Conservation (phyloP, 1,140 invertebrate species). For the Lordiphosa clarofinis region DNA sequence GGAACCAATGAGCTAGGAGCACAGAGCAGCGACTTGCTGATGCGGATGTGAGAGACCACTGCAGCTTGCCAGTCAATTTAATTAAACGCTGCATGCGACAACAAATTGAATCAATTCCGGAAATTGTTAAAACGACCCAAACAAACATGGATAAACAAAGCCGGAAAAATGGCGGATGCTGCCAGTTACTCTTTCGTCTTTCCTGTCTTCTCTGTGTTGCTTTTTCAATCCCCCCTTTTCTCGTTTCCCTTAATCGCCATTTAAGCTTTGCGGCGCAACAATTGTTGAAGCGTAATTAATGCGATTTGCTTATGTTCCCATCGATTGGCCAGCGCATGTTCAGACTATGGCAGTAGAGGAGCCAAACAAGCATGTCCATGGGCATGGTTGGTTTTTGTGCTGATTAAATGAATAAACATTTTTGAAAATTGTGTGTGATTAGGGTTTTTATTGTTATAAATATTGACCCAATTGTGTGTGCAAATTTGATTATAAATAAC, state of each 20-base stretch:
- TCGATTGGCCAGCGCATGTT: constrained; percentile 55
- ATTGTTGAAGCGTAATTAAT: constrained; percentile 75
- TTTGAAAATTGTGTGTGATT: constrained; percentile 42
- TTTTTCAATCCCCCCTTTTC: not conserved
- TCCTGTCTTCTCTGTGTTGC: not conserved
- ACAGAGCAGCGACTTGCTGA: not conserved
- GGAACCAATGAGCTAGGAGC: not conserved
- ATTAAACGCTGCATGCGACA: constrained; percentile 56
- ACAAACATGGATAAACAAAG: constrained; percentile 22
- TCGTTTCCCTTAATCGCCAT: constrained; percentile 54
- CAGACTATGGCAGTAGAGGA: constrained; percentile 6
- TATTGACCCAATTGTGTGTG: constrained; percentile 1
- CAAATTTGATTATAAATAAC: not conserved
- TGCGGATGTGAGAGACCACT: not conserved
- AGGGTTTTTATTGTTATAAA: constrained; percentile 22
- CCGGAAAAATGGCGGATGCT: constrained; percentile 1
- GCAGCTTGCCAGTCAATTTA: constrained; percentile 40
- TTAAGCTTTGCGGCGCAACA: constrained; percentile 76
- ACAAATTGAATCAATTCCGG: constrained; percentile 56
- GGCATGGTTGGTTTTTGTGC: constrained; percentile 41
- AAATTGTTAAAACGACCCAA: constrained; percentile 57
- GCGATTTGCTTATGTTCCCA: constrained; percentile 70
- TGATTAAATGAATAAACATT: constrained; percentile 48
- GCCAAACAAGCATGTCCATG: constrained; percentile 3
- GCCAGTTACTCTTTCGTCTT: not conserved